Base-by-base conservation (phyloP, 2,113 vertebrate genomes). In the Spilogale gracilis region DNA sequence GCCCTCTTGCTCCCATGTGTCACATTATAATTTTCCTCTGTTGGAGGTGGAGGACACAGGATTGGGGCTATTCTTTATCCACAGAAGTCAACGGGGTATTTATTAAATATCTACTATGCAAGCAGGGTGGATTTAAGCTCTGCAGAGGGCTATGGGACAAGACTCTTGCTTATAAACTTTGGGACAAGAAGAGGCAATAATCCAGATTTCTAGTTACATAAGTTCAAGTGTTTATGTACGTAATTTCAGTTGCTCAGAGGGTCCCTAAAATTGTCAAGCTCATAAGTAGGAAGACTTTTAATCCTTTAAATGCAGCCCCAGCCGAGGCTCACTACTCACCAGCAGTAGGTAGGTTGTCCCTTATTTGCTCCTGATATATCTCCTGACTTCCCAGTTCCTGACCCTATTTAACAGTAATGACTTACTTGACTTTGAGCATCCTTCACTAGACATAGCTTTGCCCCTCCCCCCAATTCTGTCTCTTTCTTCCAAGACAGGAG, bases 21-120 rank as follows among this genome's bases (percentile, higher is more conserved):
- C 97, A 83, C 89, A 91, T 96, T 61, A 23, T 86, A 83, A 95
- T 97, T 95, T 97, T 93, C 83, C 61, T 87, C 91, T 32, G 45
- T 91, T 85, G 79, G 94, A 97, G 50, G 48, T 10, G 43, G 38
- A 79, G 58, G 32, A 18, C 14, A 85, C 20, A 18, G 32, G 69
- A 93, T 48, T 67, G 23, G 45, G 82, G 27, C 79, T 58, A 6
- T 56, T 91, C n/a, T 94, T 91, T 61, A 79, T 48, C 67, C 52
- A 73, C 18, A 3, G 73, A 89, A 85, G 78, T 52, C 56, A 73
- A 78, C 13, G n/a, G 73, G 1, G 21, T 50, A 91, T 79, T 95
- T 84, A 89, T 89, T 69, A 86, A 95, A 76, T 14, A 97, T 54
- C 58, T 84, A 89, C 61, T 89, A 18, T 54, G 86, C 7, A 48